Evolutionary conservation across 2,113 vertebrate species (phyloP).

Genomic region (Tychaedon coryphoeus): DNA sequence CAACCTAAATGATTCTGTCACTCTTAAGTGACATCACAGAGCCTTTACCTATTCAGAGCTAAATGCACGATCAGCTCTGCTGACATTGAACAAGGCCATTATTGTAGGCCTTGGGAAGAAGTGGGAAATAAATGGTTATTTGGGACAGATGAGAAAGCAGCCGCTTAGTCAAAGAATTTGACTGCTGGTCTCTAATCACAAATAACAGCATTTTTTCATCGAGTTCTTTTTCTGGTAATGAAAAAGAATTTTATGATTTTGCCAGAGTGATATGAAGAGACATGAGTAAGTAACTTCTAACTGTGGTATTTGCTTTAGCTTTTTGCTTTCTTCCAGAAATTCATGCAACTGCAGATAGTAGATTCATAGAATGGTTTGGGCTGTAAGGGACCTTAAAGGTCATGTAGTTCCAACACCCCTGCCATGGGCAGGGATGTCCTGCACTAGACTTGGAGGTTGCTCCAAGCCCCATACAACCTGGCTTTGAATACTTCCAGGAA

Average conservation of each 20-base stretch:
- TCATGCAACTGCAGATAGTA: neutral
- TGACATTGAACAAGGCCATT: neutral
- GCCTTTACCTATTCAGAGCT: neutral
- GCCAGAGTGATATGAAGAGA: neutral
- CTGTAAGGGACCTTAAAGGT: neutral
- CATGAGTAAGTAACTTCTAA: neutral
- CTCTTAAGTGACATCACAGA: neutral
- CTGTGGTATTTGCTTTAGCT: neutral
- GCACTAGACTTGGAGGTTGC: neutral
- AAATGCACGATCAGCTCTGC: neutral
- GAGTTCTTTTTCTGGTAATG: neutral
- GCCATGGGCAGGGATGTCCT: rapidly evolving
- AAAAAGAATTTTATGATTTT: neutral
- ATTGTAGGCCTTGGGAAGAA: neutral
- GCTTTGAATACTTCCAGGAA: neutral
- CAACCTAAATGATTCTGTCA: neutral
- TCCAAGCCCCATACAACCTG: neutral
- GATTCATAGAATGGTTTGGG: neutral
- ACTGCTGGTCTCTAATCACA: neutral
- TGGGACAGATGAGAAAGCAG: neutral
- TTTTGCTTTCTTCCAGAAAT: neutral
- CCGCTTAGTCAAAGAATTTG: neutral
- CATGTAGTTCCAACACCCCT: neutral
- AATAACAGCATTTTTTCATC: neutral
- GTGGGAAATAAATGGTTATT: neutral